Evolutionary conservation across 2,888 invertebrate species (phyloP).

Genomic region (Allolobophora icterica): DNA sequence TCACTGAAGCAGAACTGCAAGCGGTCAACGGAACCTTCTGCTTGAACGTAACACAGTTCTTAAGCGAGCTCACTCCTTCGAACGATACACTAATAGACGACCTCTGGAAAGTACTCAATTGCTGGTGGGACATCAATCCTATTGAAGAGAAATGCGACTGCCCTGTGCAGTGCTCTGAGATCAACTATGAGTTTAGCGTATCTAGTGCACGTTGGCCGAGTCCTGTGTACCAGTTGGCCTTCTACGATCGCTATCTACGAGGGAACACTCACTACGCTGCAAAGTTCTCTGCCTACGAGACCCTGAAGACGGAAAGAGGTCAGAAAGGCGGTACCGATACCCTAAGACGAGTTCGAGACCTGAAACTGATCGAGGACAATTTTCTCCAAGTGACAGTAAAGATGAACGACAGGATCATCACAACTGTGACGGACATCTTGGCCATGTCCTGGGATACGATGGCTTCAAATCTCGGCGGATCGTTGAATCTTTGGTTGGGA

Average conservation of each 20-base stretch:
- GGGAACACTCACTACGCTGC: not conserved
- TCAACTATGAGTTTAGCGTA: not conserved
- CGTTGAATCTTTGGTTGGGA: not conserved
- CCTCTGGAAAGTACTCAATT: not conserved
- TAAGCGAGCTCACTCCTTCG: not conserved
- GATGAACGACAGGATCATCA: not conserved
- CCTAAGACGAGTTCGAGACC: not conserved
- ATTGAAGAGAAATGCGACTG: not conserved
- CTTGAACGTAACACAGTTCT: not conserved
- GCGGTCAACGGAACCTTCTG: not conserved
- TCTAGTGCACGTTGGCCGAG: not conserved
- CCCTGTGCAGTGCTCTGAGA: not conserved
- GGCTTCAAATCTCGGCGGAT: constrained; percentile 24
- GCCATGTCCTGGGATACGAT: constrained; percentile 24
- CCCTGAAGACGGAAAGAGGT: not conserved
- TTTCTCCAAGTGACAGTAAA: constrained; percentile 27
- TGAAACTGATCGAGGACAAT: constrained; percentile 22
- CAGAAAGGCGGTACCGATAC: not conserved
- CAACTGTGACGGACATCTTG: not conserved
- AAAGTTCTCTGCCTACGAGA: not conserved
- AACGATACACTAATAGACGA: not conserved
- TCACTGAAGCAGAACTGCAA: not conserved
- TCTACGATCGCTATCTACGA: constrained; percentile 24
- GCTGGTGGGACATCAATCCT: not conserved
- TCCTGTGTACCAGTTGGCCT: not conserved